Evolutionary conservation across 2,797 vertebrate species (phyloP).

Genomic region (Cossypha niveicapilla): DNA sequence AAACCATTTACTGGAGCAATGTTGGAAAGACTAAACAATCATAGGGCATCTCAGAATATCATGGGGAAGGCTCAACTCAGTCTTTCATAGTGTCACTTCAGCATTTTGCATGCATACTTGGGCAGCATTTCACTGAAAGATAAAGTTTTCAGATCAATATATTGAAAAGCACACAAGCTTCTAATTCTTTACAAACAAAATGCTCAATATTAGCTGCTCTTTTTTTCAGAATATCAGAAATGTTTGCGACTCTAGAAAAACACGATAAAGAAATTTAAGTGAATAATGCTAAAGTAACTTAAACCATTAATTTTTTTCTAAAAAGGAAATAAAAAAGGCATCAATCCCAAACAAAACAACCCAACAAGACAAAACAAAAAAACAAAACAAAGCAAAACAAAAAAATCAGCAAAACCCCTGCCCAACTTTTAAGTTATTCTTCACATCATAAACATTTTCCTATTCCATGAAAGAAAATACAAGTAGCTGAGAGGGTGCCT

Average conservation of each 20-base stretch:
- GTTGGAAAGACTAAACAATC: not conserved
- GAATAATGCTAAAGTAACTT: not conserved
- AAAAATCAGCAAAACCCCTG: rapidly evolving
- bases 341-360: not conserved
- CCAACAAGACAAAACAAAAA: not conserved
- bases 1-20: constrained; percentile 1
- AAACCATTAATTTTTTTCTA: rapidly evolving
- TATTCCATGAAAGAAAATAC: not conserved
- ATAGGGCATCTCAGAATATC: not conserved
- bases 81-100: constrained; percentile 1
- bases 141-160: not conserved
- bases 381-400: too few relatives aligned
- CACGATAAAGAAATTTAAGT: not conserved
- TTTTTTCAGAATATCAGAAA: not conserved
- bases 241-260: not conserved
- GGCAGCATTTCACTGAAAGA: not conserved
- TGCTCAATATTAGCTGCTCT: not conserved
- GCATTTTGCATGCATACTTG: not conserved
- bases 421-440: not conserved
- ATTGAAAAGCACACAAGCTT: not conserved
- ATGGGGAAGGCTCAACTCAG: not conserved
- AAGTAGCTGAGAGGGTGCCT: not conserved
- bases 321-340: not conserved
- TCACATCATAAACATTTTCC: not conserved
- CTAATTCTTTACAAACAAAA: not conserved